Evolutionary conservation across 2,797 vertebrate genomes (phyloP).

Genomic region (Catharus ustulatus): DNA sequence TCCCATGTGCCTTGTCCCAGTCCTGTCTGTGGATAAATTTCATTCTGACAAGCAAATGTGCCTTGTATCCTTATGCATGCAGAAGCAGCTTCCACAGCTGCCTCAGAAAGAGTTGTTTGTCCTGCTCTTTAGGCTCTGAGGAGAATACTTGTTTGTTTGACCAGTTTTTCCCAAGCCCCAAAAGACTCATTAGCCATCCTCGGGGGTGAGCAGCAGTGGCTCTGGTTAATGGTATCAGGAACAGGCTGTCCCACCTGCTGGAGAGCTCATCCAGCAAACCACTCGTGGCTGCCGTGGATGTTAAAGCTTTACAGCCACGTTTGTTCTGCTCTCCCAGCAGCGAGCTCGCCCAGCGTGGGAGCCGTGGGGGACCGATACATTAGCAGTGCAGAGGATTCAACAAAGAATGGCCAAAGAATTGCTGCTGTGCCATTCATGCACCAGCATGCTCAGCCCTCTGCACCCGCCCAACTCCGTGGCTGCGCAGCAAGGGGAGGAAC

Average conservation of each 20-base stretch:
- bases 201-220: neutral
- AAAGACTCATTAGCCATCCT: neutral
- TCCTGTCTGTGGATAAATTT: neutral
- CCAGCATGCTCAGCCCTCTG: neutral
- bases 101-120: neutral
- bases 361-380: neutral
- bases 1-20: neutral
- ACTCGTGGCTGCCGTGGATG: neutral
- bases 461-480: neutral
- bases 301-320: neutral
- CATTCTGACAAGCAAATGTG: neutral
- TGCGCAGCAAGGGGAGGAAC: neutral
- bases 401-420: neutral
- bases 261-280: conserved; percentile 22
- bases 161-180: neutral
- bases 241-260: conserved; percentile 37
- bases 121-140: neutral
- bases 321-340: conserved; percentile 25
- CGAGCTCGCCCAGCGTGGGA: neutral
- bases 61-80: neutral
- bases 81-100: neutral
- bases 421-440: neutral
- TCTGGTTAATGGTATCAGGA: neutral
- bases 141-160: neutral
- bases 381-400: neutral